Percentiles rank a stretch among this genome's conserved stretches.
Conservation (phyloP, 2,888 invertebrate species). For the Bellardia bayeri region DNA sequence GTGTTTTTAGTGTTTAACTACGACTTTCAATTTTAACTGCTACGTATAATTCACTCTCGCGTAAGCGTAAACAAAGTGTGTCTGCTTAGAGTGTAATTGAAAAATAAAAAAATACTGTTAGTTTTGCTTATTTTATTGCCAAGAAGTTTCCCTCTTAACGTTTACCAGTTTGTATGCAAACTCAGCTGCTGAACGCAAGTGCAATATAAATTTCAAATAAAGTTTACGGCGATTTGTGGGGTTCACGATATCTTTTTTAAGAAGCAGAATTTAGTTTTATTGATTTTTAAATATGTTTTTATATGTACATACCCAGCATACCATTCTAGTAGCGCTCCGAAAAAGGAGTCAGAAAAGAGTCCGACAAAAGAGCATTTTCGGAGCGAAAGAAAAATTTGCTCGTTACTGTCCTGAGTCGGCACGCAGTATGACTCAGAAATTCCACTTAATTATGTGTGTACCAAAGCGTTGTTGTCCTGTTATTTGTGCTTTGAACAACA, state of each 20-base stretch:
- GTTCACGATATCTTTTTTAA: slow-evolving; percentile 1
- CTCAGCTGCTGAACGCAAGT: neutral
- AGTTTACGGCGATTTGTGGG: neutral
- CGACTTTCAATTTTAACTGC: slow-evolving; percentile 19
- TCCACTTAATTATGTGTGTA: no score
- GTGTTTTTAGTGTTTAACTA: slow-evolving; percentile 44
- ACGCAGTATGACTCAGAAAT: no score
- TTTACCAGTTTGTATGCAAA: slow-evolving; percentile 28
- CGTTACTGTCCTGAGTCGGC: no score
- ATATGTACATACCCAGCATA: no score
- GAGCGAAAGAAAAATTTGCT: no score
- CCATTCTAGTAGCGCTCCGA: no score
- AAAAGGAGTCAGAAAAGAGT: no score
- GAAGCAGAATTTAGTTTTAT: slow-evolving; percentile 24
- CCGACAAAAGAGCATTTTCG: no score
- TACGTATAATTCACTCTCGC: neutral
- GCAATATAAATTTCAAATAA: slow-evolving; percentile 1
- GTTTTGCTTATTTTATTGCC: slow-evolving; percentile 50
- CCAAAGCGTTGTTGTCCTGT: no score
- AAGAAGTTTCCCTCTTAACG: slow-evolving; percentile 17
- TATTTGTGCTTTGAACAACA: no score
- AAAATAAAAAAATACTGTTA: slow-evolving; percentile 57
- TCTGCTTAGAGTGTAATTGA: slow-evolving; percentile 37
- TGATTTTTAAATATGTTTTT: slow-evolving; percentile 14
- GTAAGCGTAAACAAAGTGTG: slow-evolving; percentile 5